Evolutionary conservation across 2,113 vertebrate genomes (phyloP).

Genomic region (Ameiurus melas): DNA sequence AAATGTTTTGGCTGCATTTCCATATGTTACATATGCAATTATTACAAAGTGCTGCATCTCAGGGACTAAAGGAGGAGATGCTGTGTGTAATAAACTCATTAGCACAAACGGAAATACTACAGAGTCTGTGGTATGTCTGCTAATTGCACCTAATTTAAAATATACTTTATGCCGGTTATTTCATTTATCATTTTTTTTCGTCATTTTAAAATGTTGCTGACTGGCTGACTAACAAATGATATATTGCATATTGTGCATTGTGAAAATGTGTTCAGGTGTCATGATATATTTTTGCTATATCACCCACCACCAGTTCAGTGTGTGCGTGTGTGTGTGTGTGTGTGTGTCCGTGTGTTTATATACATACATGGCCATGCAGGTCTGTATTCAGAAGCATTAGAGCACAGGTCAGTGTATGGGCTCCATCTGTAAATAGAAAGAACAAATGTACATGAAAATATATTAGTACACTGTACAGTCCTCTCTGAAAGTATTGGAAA

Average conservation of each 20-base stretch:
- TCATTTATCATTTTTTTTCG: background rate
- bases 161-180: background rate
- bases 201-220: background rate
- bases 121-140: background rate
- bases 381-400: constrained; percentile 81
- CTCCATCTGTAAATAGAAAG: constrained; percentile 69
- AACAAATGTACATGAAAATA: background rate
- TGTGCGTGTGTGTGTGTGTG: background rate
- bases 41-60: constrained; percentile 11
- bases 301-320: background rate
- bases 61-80: background rate
- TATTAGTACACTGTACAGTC: background rate
- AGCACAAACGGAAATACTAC: constrained; percentile 1
- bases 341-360: background rate
- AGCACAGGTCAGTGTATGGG: constrained; percentile 78
- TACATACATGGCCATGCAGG: constrained; percentile 77
- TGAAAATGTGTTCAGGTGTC: background rate
- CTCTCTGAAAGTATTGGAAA: background rate
- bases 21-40: constrained; percentile 34
- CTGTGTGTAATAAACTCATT: constrained; percentile 12
- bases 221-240: background rate
- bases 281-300: background rate
- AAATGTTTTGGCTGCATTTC: constrained; percentile 21
- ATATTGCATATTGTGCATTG: background rate
- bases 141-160: background rate